Evolutionary conservation across 2,113 vertebrate species (phyloP), one percentile per base, ranked within the genome.

Genomic region (Pitta sordida): DNA sequence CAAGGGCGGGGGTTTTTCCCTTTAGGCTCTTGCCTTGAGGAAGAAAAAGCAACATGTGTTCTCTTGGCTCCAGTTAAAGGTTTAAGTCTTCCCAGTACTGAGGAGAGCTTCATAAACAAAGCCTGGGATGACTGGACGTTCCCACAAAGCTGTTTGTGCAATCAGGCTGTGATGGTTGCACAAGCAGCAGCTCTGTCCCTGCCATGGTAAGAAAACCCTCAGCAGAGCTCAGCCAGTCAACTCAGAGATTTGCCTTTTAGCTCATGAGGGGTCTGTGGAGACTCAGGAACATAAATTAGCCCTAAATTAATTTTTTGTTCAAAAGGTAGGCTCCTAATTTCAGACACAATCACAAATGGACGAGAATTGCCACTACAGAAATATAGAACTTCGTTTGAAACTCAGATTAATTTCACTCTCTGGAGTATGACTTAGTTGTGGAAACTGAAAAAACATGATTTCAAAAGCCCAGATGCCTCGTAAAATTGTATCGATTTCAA

Each of bases 101-200:
- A 96, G 95, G 81, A 95, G 76, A 27, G 12, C 88, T 97, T 71
- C 63, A 74, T 95, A 97, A 97, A 97, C 93, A 97, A 97, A 94
- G 52, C n/a, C 82, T 87, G 93, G 96, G 91, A 94, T 97, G 92
- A 88, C 81, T 96, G 88, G 51, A 92, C 94, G 83, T 96, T 97
- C 94, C 93, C 94, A 95, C 67, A 91, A 95, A 95, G 82, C 43
- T 91, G 74, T 95, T 96, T 95, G 86, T 95, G 69, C 75, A 83
- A 90, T 73, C 86, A 69, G 60, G 77, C 46, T 78, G 46, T 36
- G 34, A 67, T 43, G 62, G 73, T 29, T 83, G 52, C 55, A 85
- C 46, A 74, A 91, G 36, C 22, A 59, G 53, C 63, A 43, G 37
- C 37, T 62, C 37, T 29, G 37, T 13, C 37, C 9, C 59, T 6